These are phyloP conservation scores for Patiria miniata DNA, from an alignment of 35 echinoderm and acorn worm species.

Conservation along the genomic window DNA sequence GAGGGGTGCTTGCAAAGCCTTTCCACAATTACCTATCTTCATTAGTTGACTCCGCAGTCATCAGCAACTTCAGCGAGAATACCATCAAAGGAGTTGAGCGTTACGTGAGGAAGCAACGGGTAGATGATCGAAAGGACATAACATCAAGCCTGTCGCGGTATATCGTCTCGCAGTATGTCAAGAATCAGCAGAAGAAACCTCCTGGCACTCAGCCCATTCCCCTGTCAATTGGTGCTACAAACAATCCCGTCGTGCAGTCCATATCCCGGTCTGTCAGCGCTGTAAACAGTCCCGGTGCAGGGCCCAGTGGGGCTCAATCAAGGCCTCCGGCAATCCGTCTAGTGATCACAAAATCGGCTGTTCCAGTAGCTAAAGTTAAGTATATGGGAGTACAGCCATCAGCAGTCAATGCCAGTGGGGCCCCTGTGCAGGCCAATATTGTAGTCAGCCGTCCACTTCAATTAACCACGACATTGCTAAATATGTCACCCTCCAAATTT, in stretches of 20 bases:
- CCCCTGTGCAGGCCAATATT: neutral
- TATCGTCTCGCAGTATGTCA: conserved; percentile 32
- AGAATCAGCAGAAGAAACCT: neutral
- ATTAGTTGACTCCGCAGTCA: conserved; percentile 34
- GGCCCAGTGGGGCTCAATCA: neutral
- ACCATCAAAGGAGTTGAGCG: neutral
- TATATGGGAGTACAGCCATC: too few relatives aligned
- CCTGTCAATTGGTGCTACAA: neutral
- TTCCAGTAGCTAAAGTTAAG: too few relatives aligned
- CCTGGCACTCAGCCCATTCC: neutral
- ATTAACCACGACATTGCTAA: neutral
- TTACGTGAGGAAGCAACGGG: conserved; percentile 35
- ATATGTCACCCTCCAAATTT: neutral
- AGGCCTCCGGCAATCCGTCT: neutral
- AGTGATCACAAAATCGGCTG: neutral
- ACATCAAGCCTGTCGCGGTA: conserved; percentile 16
- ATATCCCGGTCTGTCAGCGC: neutral
- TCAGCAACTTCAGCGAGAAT: conserved; percentile 31
- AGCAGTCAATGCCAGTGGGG: neutral
- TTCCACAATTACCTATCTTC: neutral
- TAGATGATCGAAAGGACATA: conserved; percentile 34
- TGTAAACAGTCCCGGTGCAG: neutral
- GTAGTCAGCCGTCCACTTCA: neutral
- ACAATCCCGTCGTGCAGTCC: neutral
- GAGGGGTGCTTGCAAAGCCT: conserved; percentile 22